Base-by-base conservation (phyloP, 1,140 invertebrate species). In the Drosophila hydei region DNA sequence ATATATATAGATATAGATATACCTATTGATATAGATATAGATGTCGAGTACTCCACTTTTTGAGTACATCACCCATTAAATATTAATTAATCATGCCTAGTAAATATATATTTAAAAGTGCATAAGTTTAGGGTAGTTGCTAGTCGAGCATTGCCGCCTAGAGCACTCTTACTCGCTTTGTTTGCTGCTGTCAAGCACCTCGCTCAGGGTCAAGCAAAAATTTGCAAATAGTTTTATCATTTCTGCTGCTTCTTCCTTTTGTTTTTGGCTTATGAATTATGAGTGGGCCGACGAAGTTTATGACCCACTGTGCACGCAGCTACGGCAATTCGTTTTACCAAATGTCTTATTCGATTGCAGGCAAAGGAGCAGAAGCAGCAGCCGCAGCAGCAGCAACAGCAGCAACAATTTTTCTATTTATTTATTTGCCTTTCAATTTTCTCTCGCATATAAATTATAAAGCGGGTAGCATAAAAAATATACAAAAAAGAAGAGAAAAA, bases 171-270 rank as follows among this genome's bases (percentile, higher is more conserved):
- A 18, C 14, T 54, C 25, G 27, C 11, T 47, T 18, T 72, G 36
- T 42, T 52, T 52, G 59, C 27, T 70, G 63, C 80, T 75, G 80
- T 81, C 80, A 85, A 85, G 81, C 77, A 87, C 80, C 80, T 81
- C 74, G 47, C 25, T 63, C 80, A 85, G 81, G 80, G 80, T 87
- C 80, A 77, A 47, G 47, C 30, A 54, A 36, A 48, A 54, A 74
- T 63, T 72, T 36, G 51, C 63, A 64, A 87, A 84, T 80, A 87
- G 77, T 18, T 67, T 59, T 80, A 76, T 42, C 54, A 50, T 43
- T 19, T 33, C 5, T 14, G 7, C 6, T 30, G n/a, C 38, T 16
- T 16, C 12, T 79, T 72, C 36, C 64, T 54, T 25, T 11, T 25
- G 14, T 33, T 79, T 74, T 43, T 74, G 73, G 73, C 52, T 61